phyloP scores from a whole-genome alignment of 2,888 invertebrate species.

The Neoitamus cyanurus region DNA sequence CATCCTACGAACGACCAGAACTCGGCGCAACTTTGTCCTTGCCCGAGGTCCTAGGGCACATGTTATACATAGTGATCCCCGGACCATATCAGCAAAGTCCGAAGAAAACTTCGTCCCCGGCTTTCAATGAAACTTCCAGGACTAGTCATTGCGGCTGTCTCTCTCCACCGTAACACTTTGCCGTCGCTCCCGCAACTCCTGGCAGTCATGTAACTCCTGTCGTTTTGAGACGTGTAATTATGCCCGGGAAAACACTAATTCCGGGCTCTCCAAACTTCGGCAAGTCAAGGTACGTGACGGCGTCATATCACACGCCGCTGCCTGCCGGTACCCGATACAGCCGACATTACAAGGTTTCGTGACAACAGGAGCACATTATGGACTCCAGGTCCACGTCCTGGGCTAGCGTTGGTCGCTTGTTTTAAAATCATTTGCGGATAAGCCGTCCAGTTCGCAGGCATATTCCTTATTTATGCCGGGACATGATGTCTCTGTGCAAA shows the following conservation, averaged over 20 bases:
- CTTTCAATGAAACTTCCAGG: slow-evolving; percentile 14
- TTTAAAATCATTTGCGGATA: slow-evolving; percentile 37
- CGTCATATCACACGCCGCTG: slow-evolving; percentile 34
- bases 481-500: neutral
- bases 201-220: slow-evolving; percentile 19
- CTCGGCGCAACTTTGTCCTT: slow-evolving; percentile 7
- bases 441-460: neutral
- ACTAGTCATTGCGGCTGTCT: neutral
- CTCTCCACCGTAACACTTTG: slow-evolving; percentile 16
- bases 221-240: slow-evolving; percentile 37
- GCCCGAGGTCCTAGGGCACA: neutral
- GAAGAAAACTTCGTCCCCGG: neutral
- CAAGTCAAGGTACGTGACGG: slow-evolving; percentile 33
- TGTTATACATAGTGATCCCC: neutral
- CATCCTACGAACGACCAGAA: neutral
- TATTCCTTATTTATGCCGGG: slow-evolving; percentile 10
- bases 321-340: slow-evolving; percentile 2
- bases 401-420: neutral
- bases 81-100: slow-evolving; percentile 7
- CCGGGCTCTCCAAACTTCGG: slow-evolving; percentile 5
- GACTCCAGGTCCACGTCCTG: neutral
- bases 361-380: slow-evolving; percentile 6
- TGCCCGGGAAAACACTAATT: slow-evolving; percentile 36
- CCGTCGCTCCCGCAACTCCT: neutral
- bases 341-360: slow-evolving; percentile 35